Evolutionary conservation across 2,888 invertebrate genomes (phyloP).

Genomic region (Xylophagus ater): DNA sequence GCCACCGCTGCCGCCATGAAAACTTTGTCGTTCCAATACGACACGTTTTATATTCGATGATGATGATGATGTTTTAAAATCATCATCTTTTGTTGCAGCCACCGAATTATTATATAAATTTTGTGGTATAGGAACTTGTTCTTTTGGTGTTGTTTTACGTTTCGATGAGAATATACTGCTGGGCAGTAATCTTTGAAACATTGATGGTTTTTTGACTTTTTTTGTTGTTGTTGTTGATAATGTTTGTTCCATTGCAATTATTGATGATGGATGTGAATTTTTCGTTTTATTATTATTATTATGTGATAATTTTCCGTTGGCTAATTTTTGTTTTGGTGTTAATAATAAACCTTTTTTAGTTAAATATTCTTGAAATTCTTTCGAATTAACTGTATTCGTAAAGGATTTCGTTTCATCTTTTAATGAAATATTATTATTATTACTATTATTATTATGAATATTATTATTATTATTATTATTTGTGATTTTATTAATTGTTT

Average conservation of each 20-base stretch:
- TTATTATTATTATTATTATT: slow-evolving; percentile 2
- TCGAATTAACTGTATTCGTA: slow-evolving; percentile 37
- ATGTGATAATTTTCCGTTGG: slow-evolving; percentile 16
- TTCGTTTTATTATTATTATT: not conserved
- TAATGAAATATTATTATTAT: too few species aligned
- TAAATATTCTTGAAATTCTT: slow-evolving; percentile 36
- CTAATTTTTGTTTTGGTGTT: slow-evolving; percentile 25
- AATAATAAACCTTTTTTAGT: slow-evolving; percentile 33
- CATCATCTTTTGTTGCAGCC: not conserved
- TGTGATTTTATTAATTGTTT: too few species aligned
- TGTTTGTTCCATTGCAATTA: slow-evolving; percentile 1
- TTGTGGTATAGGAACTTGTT: slow-evolving; percentile 25
- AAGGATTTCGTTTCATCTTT: slow-evolving; percentile 22
- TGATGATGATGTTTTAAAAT: slow-evolving; percentile 8
- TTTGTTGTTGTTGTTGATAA: slow-evolving; percentile 21
- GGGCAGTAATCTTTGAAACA: slow-evolving; percentile 32
- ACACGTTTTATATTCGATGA: slow-evolving; percentile 29
- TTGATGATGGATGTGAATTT: not conserved
- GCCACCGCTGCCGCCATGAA: slow-evolving; percentile 25
- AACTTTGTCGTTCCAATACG: slow-evolving; percentile 30
- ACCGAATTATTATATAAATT: slow-evolving; percentile 19
- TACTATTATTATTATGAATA: slow-evolving; percentile 12
- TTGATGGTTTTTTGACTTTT: slow-evolving; percentile 31
- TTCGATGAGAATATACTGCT: slow-evolving; percentile 34
- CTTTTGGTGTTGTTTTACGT: slow-evolving; percentile 34